These are phyloP conservation scores for Patella ulyssiponensis DNA, from an alignment of 2,888 invertebrate genomes.

Conservation along the genomic window DNA sequence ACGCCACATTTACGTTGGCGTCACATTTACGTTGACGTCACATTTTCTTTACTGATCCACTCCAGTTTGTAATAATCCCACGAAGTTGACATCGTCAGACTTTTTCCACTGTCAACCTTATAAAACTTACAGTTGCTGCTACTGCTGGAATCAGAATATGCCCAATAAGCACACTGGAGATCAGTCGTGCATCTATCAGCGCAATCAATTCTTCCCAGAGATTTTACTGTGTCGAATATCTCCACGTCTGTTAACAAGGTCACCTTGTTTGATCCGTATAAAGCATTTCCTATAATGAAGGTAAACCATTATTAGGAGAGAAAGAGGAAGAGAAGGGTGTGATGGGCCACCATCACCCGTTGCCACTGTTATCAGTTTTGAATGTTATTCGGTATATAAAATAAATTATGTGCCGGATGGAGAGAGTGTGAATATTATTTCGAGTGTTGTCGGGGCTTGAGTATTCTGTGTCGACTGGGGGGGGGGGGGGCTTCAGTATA, in stretches of 20 bases:
- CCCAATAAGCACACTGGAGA: background rate
- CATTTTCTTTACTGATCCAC: background rate
- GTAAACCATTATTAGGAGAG: too few relatives aligned
- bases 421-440: too few relatives aligned
- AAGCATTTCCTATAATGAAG: background rate
- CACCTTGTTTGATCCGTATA: background rate
- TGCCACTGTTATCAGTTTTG: too few relatives aligned
- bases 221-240: background rate
- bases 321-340: too few relatives aligned
- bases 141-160: background rate
- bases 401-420: too few relatives aligned
- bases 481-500: too few relatives aligned
- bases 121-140: background rate
- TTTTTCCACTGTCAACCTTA: background rate
- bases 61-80: conserved; percentile 3
- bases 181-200: background rate
- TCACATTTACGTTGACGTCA: too few relatives aligned
- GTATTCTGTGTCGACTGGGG: too few relatives aligned
- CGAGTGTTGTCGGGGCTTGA: too few relatives aligned
- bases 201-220: background rate
- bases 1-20: too few relatives aligned
- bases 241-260: background rate
- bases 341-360: too few relatives aligned
- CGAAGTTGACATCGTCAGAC: background rate
- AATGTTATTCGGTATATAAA: too few relatives aligned